Percentiles rank a stretch among this genome's conserved stretches.
Evolutionary conservation across 1,140 invertebrate species (phyloP).

Genomic region (fruit fly (Drosophila melanogaster)): Release_6_plus_ISO1_MT NC_004354.4:15523501-15524000

Average conservation of each 20-base stretch:
- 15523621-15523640: conserved; percentile 18
- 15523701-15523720: not conserved
- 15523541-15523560: not conserved
- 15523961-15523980: not conserved
- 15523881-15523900: conserved; percentile 15
- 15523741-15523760: not conserved
- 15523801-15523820: conserved; percentile 30
- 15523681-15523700: conserved; percentile 54
- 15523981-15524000: not conserved
- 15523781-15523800: conserved; percentile 60
- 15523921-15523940: conserved; percentile 22
- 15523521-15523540: conserved; percentile 26
- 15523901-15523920: not conserved
- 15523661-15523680: conserved; percentile 37
- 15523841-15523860: conserved; percentile 51
- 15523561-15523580: conserved; percentile 20
- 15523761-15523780: conserved; percentile 35
- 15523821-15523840: conserved; percentile 6
- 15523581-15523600: not conserved
- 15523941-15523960: conserved; percentile 39
- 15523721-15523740: not conserved
- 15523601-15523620: conserved; percentile 7
- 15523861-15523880: conserved; percentile 60
- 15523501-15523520: not conserved
- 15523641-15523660: conserved; percentile 5